Percentiles rank a stretch among this genome's conserved stretches.
Conservation (phyloP, 2,888 invertebrate genomes). For the Dicycla oo region DNA sequence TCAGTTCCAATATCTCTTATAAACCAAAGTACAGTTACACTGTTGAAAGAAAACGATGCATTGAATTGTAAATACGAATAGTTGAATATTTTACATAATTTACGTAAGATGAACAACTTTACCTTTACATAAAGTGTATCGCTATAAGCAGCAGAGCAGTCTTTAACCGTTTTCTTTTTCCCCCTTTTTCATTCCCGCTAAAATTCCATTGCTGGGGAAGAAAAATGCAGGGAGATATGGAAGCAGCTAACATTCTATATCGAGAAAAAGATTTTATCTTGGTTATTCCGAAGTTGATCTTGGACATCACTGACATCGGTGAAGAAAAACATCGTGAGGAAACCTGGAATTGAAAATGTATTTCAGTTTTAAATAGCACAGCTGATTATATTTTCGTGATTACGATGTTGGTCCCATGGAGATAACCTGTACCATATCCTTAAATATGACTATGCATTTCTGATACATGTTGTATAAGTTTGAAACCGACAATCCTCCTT, state of each 20-base stretch:
- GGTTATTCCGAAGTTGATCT: not conserved
- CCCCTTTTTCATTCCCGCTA: constrained; percentile 2
- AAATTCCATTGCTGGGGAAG: not conserved
- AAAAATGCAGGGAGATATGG: constrained; percentile 4
- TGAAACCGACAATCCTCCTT: not conserved
- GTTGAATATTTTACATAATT: constrained; percentile 65
- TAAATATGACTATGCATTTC: not conserved
- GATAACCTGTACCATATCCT: not conserved
- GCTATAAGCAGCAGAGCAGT: constrained; percentile 3
- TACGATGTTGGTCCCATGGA: not conserved
- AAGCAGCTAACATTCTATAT: not conserved
- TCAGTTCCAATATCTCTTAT: not conserved
- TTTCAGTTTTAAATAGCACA: too few species aligned
- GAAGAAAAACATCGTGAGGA: not conserved
- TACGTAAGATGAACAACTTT: constrained; percentile 33
- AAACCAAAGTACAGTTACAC: constrained; percentile 27
- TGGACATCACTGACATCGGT: not conserved
- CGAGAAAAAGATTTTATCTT: not conserved
- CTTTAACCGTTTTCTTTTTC: constrained; percentile 1
- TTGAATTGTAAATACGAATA: constrained; percentile 68
- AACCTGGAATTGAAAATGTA: too few species aligned
- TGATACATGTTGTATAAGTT: not conserved
- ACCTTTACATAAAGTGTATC: constrained; percentile 31
- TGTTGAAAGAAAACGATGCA: constrained; percentile 28
- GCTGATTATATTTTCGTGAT: not conserved